Percentiles rank a stretch among this genome's conserved stretches.
phyloP scores from a whole-genome alignment of 2,797 vertebrate genomes.

The Prunella strophiata region DNA sequence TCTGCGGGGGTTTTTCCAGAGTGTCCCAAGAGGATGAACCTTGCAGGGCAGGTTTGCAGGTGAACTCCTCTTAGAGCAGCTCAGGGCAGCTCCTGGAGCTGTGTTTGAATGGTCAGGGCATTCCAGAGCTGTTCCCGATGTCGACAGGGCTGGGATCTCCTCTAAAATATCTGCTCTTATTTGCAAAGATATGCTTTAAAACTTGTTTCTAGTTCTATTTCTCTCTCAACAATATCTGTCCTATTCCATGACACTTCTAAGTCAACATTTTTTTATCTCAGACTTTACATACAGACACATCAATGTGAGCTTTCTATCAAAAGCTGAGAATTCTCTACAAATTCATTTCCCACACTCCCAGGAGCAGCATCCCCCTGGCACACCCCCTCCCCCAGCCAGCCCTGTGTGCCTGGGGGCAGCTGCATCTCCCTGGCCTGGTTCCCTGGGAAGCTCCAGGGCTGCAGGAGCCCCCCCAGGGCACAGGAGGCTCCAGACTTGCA shows the following conservation, averaged over 20 bases:
- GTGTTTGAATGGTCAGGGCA: too few relatives aligned
- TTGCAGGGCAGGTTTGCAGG: background rate
- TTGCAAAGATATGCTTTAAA: too few relatives aligned
- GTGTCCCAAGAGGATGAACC: background rate
- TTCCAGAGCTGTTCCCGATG: rapidly evolving
- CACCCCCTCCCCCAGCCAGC: background rate
- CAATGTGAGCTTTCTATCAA: too few relatives aligned
- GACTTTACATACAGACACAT: too few relatives aligned
- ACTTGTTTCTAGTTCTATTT: too few relatives aligned
- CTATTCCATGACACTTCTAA: too few relatives aligned
- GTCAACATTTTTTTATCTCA: too few relatives aligned
- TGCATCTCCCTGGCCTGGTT: too few relatives aligned
- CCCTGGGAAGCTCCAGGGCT: background rate
- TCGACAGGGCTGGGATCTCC: background rate
- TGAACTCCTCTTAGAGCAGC: background rate
- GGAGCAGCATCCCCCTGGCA: background rate
- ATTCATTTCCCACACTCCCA: background rate
- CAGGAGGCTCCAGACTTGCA: background rate
- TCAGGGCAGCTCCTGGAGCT: background rate
- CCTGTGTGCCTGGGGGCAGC: background rate
- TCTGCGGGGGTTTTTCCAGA: background rate
- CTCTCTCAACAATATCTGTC: too few relatives aligned
- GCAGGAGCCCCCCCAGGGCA: background rate
- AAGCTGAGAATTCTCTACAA: too few relatives aligned
- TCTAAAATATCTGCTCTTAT: too few relatives aligned